These are phyloP conservation scores for Andricus grossulariae DNA, from an alignment of 1,140 invertebrate species.

Conservation along the genomic window DNA sequence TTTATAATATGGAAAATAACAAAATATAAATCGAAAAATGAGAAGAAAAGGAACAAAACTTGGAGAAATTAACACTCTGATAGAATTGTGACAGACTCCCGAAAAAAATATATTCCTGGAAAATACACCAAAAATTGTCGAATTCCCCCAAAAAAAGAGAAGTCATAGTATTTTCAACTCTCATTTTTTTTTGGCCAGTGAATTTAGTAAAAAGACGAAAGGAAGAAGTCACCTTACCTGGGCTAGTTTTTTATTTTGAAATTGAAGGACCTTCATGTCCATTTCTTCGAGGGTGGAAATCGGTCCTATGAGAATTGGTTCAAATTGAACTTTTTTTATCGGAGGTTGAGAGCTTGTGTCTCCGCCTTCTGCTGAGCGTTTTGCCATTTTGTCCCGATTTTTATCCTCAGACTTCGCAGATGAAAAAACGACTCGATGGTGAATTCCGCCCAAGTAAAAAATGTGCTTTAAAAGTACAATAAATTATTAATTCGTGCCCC, in stretches of 20 bases:
- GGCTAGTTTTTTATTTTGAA: constrained; percentile 97
- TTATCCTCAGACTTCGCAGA: background rate
- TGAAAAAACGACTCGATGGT: too few species aligned
- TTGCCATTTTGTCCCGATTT: constrained; percentile 80
- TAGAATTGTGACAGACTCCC: background rate
- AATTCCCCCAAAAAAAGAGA: constrained; percentile 40
- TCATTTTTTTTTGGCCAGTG: too few species aligned
- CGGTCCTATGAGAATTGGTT: constrained; percentile 93
- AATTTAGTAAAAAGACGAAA: background rate
- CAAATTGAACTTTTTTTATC: constrained; percentile 95
- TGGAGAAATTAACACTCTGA: background rate
- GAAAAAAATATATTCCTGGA: background rate
- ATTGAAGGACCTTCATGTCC: constrained; percentile 97
- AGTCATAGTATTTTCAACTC: constrained; percentile 26
- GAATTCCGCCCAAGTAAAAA: too few species aligned
- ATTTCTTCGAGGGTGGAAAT: constrained; percentile 97
- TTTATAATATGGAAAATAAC: background rate
- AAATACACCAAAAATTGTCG: constrained; percentile 17
- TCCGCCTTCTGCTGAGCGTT: constrained; percentile 82
- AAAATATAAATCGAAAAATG: background rate
- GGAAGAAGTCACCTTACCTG: constrained; percentile 79
- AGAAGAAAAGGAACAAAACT: background rate
- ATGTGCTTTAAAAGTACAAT: too few species aligned
- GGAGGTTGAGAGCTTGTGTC: constrained; percentile 81
- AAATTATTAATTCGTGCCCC: too few species aligned